phyloP scores from a whole-genome alignment of 2,888 invertebrate genomes.

The Chloroclysta siterata region DNA sequence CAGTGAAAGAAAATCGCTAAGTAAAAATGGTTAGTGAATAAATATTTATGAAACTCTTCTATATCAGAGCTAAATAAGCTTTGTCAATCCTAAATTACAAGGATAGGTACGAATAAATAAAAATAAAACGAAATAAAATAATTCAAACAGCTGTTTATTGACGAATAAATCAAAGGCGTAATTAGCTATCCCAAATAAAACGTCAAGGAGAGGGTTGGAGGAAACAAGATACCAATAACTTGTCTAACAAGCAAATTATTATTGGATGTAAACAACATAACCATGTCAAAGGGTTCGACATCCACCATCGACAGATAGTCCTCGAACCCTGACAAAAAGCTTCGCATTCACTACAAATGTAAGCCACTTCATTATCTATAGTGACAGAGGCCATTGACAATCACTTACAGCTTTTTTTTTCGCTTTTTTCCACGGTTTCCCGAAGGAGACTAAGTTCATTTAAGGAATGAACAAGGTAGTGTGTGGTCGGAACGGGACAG shows the following conservation, averaged over 20 bases:
- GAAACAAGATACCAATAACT: background rate
- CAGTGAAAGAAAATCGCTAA: no score
- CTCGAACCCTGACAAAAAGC: background rate
- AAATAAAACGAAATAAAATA: constrained; percentile 16
- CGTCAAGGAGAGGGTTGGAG: background rate
- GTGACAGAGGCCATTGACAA: background rate
- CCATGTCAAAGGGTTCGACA: background rate
- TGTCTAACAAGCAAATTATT: background rate
- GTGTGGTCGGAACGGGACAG: background rate
- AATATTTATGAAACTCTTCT: background rate
- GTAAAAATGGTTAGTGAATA: no score
- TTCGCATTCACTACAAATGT: background rate
- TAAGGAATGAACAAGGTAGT: constrained; percentile 2
- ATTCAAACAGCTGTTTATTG: constrained; percentile 14
- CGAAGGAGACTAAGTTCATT: constrained; percentile 9
- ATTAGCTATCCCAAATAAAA: background rate
- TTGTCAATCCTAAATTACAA: background rate
- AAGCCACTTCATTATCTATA: background rate
- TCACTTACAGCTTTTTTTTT: constrained; percentile 4
- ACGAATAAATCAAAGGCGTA: background rate
- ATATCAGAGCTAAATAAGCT: background rate
- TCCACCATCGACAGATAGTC: background rate
- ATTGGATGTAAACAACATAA: background rate
- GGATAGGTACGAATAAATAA: background rate
- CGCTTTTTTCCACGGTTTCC: background rate